phyloP scores from a whole-genome alignment of 2,113 vertebrate species.

The Sebastes schlegelii region DNA sequence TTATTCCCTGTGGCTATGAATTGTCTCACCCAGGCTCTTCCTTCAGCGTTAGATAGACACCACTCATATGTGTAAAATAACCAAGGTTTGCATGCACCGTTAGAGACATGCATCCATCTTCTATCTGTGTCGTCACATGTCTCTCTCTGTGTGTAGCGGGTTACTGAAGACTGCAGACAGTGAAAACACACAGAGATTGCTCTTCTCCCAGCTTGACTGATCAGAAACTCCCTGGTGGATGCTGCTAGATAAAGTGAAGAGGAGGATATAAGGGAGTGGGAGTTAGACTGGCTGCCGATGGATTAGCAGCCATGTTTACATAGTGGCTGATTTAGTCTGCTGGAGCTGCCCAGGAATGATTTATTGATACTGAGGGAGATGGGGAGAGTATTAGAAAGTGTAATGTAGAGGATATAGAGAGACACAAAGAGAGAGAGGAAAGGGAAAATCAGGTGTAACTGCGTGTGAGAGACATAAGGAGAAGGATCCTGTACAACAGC shows the following conservation, averaged over 20 bases:
- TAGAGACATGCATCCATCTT: conserved; percentile 17
- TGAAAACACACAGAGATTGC: conserved; percentile 51
- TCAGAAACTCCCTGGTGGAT: conserved; percentile 63
- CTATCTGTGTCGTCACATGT: conserved; percentile 11
- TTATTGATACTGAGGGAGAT: conserved; percentile 64
- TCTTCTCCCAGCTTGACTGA: conserved; percentile 63
- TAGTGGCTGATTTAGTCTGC: conserved; percentile 68
- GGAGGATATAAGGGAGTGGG: conserved; percentile 66
- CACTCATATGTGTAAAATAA: conserved; percentile 15
- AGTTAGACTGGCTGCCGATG: conserved; percentile 65
- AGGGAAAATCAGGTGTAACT: conserved; percentile 18
- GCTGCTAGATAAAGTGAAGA: conserved; percentile 63
- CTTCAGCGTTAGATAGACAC: conserved; percentile 13
- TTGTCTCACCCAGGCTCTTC: conserved; percentile 8
- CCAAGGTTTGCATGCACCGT: not conserved
- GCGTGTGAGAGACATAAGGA: not conserved
- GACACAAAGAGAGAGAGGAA: conserved; percentile 2
- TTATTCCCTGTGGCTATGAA: conserved; percentile 1
- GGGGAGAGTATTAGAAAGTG: conserved; percentile 43
- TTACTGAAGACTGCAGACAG: conserved; percentile 36
- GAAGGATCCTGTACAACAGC: conserved; percentile 20
- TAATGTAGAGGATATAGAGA: conserved; percentile 38
- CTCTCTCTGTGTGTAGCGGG: conserved; percentile 29
- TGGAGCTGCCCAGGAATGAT: conserved; percentile 63
- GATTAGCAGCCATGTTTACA: conserved; percentile 79